Base-by-base conservation (phyloP, 92 coral and sea anemone genomes). In the Porites evermanni region DNA sequence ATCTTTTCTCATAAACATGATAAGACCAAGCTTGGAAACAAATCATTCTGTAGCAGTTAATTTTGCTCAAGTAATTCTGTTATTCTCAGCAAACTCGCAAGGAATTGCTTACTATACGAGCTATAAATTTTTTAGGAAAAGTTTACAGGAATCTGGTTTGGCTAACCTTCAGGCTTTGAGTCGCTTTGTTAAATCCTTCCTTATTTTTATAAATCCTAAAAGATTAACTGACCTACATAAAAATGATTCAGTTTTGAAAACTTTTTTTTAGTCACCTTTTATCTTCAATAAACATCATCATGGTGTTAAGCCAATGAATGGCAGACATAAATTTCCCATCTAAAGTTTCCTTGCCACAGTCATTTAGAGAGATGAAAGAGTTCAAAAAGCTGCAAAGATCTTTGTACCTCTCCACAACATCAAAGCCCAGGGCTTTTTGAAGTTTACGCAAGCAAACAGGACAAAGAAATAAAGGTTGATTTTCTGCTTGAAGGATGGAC, bases 391-490 rank as follows among this genome's bases (percentile, higher is more conserved):
- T 64, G 56, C 72, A 67, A 61, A 93, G 61, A 11, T 64, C 88
- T 50, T 58, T 66, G 20, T 91, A 97, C 88, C 99, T 90, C 29
- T 84, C 73, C 23, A 86, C 75, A 58, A 93, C 65, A 50, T 85
- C 84, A 93, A 97, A 97, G 26, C 90, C 92, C 4, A 90, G 68
- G 10, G 96, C 96, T 83, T 91, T 80, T 38, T 97, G 97, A 69
- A 97, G 91, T 75, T 97, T 97, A 23, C 96, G 89, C 79, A 97
- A 85, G 72, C 99, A 97, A 2, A 97, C 86, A 11, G 99, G 99
- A 70, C 98, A 97, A 70, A 97, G 80, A 72, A 93, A 90, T 20
- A 97, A 60, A 2, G 99, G 99, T 63, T 97, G 99, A n/a, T 66
- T 78, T 67, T 95, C 93, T 8, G 99, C 99, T 85, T 95, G 91